A percentile compares a stretch with the other conserved stretches of the same genome.
Evolutionary conservation across 1,140 invertebrate species (phyloP).

Genomic region (Eufriesea mexicana): DNA sequence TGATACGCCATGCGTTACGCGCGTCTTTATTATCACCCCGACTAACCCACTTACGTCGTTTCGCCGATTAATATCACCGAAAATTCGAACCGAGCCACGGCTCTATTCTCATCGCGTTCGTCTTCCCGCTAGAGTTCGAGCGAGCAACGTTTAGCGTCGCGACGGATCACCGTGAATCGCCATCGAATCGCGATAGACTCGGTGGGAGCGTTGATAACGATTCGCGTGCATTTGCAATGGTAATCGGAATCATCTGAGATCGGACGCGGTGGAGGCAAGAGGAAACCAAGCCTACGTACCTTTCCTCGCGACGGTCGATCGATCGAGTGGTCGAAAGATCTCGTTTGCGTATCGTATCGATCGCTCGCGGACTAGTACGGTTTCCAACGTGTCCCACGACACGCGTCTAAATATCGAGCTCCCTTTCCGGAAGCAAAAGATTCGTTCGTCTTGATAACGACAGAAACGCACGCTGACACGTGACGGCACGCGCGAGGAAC

Average conservation of each 20-base stretch:
- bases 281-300: neutral
- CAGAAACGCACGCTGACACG: no score
- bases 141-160: no score
- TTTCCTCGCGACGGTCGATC: neutral
- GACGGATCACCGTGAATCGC: no score
- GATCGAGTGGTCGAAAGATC: neutral
- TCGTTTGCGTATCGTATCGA: no score
- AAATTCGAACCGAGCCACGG: no score
- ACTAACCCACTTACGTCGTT: neutral
- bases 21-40: neutral
- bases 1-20: neutral
- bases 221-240: conserved; percentile 19
- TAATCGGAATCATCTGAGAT: conserved; percentile 8
- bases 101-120: no score
- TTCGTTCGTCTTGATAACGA: neutral
- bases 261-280: neutral
- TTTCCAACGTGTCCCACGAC: neutral
- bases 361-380: neutral
- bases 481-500: no score
- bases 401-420: no score
- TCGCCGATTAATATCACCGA: no score
- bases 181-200: no score
- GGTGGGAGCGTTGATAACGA: neutral
- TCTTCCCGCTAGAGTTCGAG: no score
- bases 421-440: neutral